These are phyloP conservation scores for Amphiprion clarkii DNA, from an alignment of 2,797 vertebrate genomes.

Conservation along the genomic window DNA sequence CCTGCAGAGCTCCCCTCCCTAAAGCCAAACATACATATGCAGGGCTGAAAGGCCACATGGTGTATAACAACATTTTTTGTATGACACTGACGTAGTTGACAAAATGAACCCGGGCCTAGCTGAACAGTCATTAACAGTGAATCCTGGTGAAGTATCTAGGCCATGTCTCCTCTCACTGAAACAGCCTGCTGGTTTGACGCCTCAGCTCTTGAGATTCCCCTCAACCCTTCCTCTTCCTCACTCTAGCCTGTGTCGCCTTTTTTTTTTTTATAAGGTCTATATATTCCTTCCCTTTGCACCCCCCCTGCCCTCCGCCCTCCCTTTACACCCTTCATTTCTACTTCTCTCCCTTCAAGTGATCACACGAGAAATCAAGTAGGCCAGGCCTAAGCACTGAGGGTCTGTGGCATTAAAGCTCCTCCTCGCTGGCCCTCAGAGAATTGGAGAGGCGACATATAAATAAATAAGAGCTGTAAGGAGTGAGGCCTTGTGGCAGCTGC, in stretches of 20 bases:
- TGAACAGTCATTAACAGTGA: slow-evolving; percentile 67
- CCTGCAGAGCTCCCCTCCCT: neutral
- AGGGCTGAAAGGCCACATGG: slow-evolving; percentile 7
- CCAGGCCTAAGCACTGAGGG: slow-evolving; percentile 29
- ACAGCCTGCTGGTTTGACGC: slow-evolving; percentile 52
- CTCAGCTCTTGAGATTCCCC: slow-evolving; percentile 34
- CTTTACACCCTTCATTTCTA: neutral
- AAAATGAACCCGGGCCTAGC: slow-evolving; percentile 46
- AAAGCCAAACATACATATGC: neutral
- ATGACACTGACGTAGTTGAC: slow-evolving; percentile 41
- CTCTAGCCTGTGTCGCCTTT: neutral
- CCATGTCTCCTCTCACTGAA: slow-evolving; percentile 55
- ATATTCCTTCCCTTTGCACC: neutral
- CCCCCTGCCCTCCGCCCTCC: neutral
- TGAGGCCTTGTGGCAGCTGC: slow-evolving; percentile 69
- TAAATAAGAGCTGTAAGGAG: slow-evolving; percentile 62
- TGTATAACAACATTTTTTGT: slow-evolving; percentile 21
- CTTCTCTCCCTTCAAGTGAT: slow-evolving; percentile 12
- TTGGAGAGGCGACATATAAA: slow-evolving; percentile 61
- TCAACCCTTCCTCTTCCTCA: slow-evolving; percentile 15
- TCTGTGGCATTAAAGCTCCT: slow-evolving; percentile 46
- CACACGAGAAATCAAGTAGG: slow-evolving; percentile 25
- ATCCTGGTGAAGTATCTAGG: slow-evolving; percentile 68
- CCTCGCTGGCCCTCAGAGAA: slow-evolving; percentile 36
- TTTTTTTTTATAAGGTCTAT: neutral